Percentiles rank a stretch among this genome's conserved stretches.
Conservation (phyloP, 2,797 vertebrate genomes). For the Oophaga sylvatica region DNA sequence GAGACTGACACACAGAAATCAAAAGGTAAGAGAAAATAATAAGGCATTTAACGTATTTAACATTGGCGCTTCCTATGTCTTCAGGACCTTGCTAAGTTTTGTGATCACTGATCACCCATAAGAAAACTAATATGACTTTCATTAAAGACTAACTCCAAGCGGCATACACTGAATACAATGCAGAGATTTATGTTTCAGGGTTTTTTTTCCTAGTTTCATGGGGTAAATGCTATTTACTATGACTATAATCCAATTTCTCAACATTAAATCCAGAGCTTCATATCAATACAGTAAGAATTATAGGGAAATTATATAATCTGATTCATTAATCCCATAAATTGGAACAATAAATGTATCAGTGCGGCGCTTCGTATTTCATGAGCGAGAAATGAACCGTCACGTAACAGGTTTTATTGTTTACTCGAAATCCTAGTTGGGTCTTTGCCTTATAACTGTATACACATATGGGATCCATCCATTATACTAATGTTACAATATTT, state of each 20-base stretch:
- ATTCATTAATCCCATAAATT: constrained; percentile 31
- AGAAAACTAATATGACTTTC: not conserved
- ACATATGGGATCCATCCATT: constrained; percentile 41
- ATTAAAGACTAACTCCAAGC: not conserved
- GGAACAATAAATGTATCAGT: not conserved
- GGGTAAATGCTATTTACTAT: not conserved
- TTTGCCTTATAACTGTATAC: constrained; percentile 35
- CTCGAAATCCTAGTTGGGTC: constrained; percentile 31
- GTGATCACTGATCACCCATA: not conserved
- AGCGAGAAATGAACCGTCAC: not conserved
- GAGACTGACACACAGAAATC: not conserved
- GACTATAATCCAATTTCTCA: not conserved
- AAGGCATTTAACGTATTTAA: not conserved
- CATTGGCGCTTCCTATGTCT: not conserved
- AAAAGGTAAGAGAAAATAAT: not conserved
- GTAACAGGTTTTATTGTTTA: constrained; percentile 35
- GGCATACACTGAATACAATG: not conserved
- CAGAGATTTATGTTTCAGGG: not conserved
- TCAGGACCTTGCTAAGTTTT: not conserved
- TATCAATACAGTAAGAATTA: not conserved
- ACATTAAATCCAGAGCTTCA: not conserved
- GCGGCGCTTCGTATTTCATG: constrained; percentile 12
- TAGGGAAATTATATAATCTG: not conserved
- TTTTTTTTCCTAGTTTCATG: not conserved
- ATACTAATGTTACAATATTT: constrained; percentile 45